Conservation (phyloP, 1,140 invertebrate genomes). For the Telenomus remus region DNA sequence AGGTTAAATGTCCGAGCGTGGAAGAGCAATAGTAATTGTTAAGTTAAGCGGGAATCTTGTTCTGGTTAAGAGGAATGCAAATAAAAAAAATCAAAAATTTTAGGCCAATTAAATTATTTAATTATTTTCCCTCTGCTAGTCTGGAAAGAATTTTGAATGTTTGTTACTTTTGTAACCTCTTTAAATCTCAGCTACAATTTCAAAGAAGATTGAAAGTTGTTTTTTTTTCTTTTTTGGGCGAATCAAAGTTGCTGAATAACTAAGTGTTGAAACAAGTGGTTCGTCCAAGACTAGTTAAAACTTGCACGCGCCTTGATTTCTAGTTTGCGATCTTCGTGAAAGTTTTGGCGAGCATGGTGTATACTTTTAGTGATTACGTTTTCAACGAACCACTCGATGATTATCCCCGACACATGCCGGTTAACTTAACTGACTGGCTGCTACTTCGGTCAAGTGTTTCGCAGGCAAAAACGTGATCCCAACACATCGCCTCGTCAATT, state of each 20-base stretch:
- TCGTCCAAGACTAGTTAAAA: conserved; percentile 31
- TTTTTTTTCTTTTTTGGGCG: conserved; percentile 15
- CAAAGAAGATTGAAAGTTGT: neutral
- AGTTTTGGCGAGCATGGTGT: conserved; percentile 36
- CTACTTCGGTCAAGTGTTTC: conserved; percentile 34
- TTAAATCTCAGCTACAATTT: neutral
- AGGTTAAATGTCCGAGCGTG: conserved; percentile 34
- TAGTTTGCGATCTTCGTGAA: conserved; percentile 33
- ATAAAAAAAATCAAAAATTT: too few relatives aligned
- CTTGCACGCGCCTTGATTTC: conserved; percentile 45
- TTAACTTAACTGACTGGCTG: conserved; percentile 40
- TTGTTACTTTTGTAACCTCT: too few relatives aligned
- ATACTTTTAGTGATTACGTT: conserved; percentile 51
- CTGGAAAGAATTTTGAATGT: too few relatives aligned
- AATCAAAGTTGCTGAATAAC: conserved; percentile 9
- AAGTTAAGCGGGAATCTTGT: conserved; percentile 52
- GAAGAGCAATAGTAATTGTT: conserved; percentile 57
- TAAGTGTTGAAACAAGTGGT: conserved; percentile 30
- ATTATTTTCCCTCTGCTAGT: too few relatives aligned
- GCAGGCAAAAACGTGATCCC: conserved; percentile 35
- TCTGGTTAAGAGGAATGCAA: conserved; percentile 44
- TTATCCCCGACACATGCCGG: conserved; percentile 51
- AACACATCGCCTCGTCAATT: conserved; percentile 44
- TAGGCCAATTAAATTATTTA: too few relatives aligned
- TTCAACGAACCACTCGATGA: conserved; percentile 50